Evolutionary conservation across 2,113 vertebrate genomes (phyloP), one percentile per base, ranked within the genome.

Genomic region (Tylochromis polylepis): DNA sequence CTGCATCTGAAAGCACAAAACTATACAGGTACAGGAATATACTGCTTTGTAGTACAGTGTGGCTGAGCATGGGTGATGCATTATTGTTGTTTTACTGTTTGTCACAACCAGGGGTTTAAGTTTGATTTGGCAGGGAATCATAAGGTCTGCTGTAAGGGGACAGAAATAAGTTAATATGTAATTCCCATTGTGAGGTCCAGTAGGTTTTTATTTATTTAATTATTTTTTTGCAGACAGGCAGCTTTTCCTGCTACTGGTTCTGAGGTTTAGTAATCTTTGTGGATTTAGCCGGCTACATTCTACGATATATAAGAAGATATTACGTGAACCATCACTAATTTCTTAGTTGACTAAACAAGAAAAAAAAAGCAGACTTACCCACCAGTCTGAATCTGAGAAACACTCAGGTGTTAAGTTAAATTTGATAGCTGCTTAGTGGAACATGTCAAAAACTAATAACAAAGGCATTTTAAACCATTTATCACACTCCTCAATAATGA

Each of bases 1-100:
- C 96, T 99, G 65, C 99, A 99, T 89, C 91, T 99, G 92, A 99
- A 99, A 96, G 99, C 99, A 22, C 98, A 99, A 87, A 99, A 99
- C 94, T 99, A 98, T 94, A 99, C 98, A 97, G 99, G 99, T 99
- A 97, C 6, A 53, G 22, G 58, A 43, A 2, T 77, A 8, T n/a
- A 31, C 10, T 77, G 24, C 27, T 46, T 77, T 77, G 6, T 31
- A 51, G 70, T 29, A 27, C 41, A 49, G 22, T 0, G 67, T 29
- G 41, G 24, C 67, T 75, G 24, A 49, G 41, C 3, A 9, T 75
- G 41, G 22, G 41, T 49, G 67, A 75, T 75, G 41, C 10, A 9
- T 46, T 24, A 27, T 27, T 70, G 34, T 43, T 9, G 53, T 14
- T 20, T 55, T 43, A 14, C 16, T 41, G 34, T 22, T 18, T 51